Evolutionary conservation across 2,797 vertebrate genomes (phyloP), one percentile per base, ranked within the genome.

Genomic region (Columba guinea): DNA sequence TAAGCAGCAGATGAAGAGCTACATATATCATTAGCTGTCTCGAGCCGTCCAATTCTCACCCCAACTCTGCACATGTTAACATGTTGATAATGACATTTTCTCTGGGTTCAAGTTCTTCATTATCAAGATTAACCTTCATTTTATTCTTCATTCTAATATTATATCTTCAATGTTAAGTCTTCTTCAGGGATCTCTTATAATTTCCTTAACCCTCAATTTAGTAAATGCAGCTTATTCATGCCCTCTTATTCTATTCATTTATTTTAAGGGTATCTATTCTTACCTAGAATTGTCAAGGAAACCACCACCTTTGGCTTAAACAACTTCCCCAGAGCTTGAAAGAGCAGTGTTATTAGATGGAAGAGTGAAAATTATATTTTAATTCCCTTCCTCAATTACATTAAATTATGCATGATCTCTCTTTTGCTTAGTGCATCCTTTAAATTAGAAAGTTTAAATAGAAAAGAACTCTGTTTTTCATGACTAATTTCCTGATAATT

Each of bases 381-480:
- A 85, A 94, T 95, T 97, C 87, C 6, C 48, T 93, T 77, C 65
- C 64, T 95, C 90, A 87, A 69, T 93, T 94, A 79, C 63, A 35
- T 95, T 94, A 91, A 97, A 96, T 97, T 92, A 96, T 84, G 71
- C 89, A 92, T 92, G 73, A 88, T 86, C 74, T 69, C 27, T 69
- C 51, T 86, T 87, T 71, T 67, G 21, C 75, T 77, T 27, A 37
- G 60, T 94, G 89, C 89, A 92, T 95, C 89, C 90, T 95, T 93
- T 80, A 96, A 91, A 84, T 85, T 73, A 83, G 63, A 85, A 93
- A 84, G 48, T 89, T 94, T 95, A 93, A 95, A 91, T 59, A 79
- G 85, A 85, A 92, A 84, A 89, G 21, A 39, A 19, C 39, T 76
- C 69, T 84, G n/a, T 34, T 91, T 94, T 96, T 90, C 56, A 46